Conservation (phyloP, 92 coral and sea anemone species). For the Epizoanthus fatuus region DNA sequence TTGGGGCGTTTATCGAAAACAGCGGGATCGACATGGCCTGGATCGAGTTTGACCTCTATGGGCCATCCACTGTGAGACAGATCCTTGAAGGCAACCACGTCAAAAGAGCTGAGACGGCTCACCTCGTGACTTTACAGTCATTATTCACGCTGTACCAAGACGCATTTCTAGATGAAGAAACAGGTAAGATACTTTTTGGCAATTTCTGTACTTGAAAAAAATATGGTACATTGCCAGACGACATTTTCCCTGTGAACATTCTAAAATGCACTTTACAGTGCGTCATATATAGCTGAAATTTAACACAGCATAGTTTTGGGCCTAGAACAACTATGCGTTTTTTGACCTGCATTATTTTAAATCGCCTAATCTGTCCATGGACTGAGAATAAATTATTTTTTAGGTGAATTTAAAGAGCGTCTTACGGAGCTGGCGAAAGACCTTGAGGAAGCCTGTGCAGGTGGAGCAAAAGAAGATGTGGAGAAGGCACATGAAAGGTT, state of each 20-base stretch:
- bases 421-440: conserved; percentile 17
- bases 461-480: conserved; percentile 15
- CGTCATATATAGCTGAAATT: no score
- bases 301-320: no score
- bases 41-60: conserved; percentile 59
- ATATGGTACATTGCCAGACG: no score
- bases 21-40: conserved; percentile 64
- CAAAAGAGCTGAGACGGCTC: conserved; percentile 65
- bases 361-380: no score
- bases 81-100: conserved; percentile 69
- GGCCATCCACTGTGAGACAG: conserved; percentile 68
- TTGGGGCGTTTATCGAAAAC: conserved; percentile 55
- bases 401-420: conserved; percentile 21
- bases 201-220: not conserved
- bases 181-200: not conserved
- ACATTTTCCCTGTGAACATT: no score
- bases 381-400: not conserved
- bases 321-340: no score
- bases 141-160: conserved; percentile 43
- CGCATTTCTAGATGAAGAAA: conserved; percentile 14
- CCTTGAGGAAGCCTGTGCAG: not conserved
- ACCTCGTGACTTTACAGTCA: conserved; percentile 56
- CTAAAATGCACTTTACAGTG: no score
- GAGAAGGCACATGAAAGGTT: conserved; percentile 4
- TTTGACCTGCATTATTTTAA: no score